phyloP scores from a whole-genome alignment of 2,797 vertebrate species.

The Tachyglossus aculeatus region DNA sequence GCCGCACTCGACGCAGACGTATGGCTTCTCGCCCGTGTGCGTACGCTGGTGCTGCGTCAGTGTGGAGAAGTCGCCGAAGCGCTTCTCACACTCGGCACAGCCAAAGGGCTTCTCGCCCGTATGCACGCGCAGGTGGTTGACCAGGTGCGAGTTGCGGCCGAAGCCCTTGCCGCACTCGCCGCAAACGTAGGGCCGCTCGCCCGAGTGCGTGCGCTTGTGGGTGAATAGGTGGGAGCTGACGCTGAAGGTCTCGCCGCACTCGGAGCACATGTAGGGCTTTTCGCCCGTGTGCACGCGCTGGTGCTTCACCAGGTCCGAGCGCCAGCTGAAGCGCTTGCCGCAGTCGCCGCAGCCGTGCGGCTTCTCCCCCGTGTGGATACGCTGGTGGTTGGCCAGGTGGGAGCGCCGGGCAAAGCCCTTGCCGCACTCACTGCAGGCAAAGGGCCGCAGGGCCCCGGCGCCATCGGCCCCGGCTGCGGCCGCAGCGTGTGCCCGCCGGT shows the following conservation, averaged over 20 bases:
- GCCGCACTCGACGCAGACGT: slow-evolving; percentile 60
- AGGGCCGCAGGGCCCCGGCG: slow-evolving; percentile 36
- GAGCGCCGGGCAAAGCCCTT: slow-evolving; percentile 61
- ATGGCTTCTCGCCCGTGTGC: slow-evolving; percentile 66
- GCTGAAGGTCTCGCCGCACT: slow-evolving; percentile 68
- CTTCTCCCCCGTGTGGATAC: slow-evolving; percentile 67
- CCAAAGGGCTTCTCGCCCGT: slow-evolving; percentile 68
- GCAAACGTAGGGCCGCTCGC: slow-evolving; percentile 67
- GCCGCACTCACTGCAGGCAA: slow-evolving; percentile 53
- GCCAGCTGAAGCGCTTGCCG: slow-evolving; percentile 69
- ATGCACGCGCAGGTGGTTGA: slow-evolving; percentile 68
- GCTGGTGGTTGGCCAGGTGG: slow-evolving; percentile 65
- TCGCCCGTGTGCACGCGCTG: slow-evolving; percentile 66
- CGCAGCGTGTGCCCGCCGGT: slow-evolving; percentile 48
- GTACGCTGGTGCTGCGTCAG: slow-evolving; percentile 69
- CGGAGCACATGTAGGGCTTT: slow-evolving; percentile 67
- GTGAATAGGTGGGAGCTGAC: slow-evolving; percentile 71
- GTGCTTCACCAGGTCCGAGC: slow-evolving; percentile 68
- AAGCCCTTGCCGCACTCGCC: slow-evolving; percentile 67
- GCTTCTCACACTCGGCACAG: slow-evolving; percentile 63
- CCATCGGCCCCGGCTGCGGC: slow-evolving; percentile 26
- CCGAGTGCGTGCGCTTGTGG: slow-evolving; percentile 68
- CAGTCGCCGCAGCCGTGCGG: slow-evolving; percentile 63
- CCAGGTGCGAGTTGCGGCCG: slow-evolving; percentile 66
- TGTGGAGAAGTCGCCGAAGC: slow-evolving; percentile 67